Base-by-base conservation (phyloP, 2,797 vertebrate genomes). In the Centroberyx gerrardi region DNA sequence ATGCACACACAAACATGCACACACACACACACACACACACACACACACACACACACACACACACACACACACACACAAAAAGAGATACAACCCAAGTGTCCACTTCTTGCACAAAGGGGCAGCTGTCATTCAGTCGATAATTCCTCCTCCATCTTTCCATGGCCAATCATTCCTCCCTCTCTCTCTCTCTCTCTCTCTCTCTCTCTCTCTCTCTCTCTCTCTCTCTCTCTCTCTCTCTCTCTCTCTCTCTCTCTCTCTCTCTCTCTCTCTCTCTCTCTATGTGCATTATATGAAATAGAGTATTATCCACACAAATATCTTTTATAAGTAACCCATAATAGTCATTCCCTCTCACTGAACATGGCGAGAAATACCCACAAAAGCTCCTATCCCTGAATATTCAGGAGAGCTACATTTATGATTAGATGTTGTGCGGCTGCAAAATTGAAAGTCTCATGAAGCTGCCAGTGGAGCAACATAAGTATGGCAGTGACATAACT, bases 111-210 rank as follows among this genome's bases (percentile, higher is more conserved):
- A 78, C 62, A 84, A 83, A 77, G 58, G 61, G 55, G 62, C 72
- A 83, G 55, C 72, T 74, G 73, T 77, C 74, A 67, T 63, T 76
- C 42, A 44, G 38, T 74, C 61, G 83, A 46, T 54, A 54, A 46
- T 8, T 42, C 15, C 38, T 64, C 17, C 29, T 22, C 1, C 15
- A 3, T 27, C 18, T 51, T 12, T 42, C 54, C 22, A 74, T 54
- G 52, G 63, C 42, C 60, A 15, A 1, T 53, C 27, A n/a, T 44
- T 4, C 12, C 9, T 28, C 75, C 38, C 44, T n/a, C 33, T 22
- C 36, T 52, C 28, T 31, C 33, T 28, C n/a, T 36, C 4, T 27
- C 75, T 46, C 44, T n/a, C 33, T 22, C 36, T 52, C 28, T 31
- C 33, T 28, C n/a, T 36, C 4, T 27, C 75, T 46, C 44, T n/a